Conservation (phyloP, 1,140 invertebrate genomes). For the Mya arenaria region DNA sequence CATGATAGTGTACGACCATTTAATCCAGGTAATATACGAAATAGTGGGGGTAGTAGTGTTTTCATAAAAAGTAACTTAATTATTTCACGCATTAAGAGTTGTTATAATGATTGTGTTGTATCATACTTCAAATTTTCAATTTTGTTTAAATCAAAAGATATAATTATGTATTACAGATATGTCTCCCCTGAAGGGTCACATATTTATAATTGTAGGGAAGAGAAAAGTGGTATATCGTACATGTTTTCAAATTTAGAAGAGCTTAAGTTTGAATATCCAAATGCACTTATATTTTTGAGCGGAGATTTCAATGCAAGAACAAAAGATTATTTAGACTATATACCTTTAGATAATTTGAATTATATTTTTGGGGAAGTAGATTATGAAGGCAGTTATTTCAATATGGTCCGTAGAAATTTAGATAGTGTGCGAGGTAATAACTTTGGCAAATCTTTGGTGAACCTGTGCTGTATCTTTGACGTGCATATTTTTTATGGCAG, state of each 20-base stretch:
- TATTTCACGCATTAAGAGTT: not conserved
- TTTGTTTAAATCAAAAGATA: not conserved
- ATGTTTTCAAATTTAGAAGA: not conserved
- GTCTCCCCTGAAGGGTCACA: not conserved
- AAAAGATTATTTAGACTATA: conserved; percentile 21
- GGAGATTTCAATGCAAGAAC: conserved; percentile 14
- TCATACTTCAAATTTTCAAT: not conserved
- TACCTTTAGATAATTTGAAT: conserved; percentile 17
- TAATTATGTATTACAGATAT: conserved; percentile 8
- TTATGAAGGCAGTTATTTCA: conserved; percentile 14
- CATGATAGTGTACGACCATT: not conserved
- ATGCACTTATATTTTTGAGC: not conserved
- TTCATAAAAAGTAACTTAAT: not conserved
- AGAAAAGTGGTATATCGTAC: not conserved
- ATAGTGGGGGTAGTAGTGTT: not conserved
- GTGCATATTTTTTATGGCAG: conserved; percentile 24
- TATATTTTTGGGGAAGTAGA: conserved; percentile 13
- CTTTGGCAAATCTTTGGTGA: conserved; percentile 21
- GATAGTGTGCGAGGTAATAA: conserved; percentile 9
- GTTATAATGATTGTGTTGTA: conserved; percentile 10
- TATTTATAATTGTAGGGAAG: not conserved
- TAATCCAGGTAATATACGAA: not conserved
- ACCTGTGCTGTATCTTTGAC: conserved; percentile 36
- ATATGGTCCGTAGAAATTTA: not conserved
- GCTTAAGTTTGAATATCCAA: conserved; percentile 8